A percentile compares a stretch with the other conserved stretches of the same genome.
phyloP scores from a whole-genome alignment of 2,797 vertebrate genomes.

The Lates japonicus region DNA sequence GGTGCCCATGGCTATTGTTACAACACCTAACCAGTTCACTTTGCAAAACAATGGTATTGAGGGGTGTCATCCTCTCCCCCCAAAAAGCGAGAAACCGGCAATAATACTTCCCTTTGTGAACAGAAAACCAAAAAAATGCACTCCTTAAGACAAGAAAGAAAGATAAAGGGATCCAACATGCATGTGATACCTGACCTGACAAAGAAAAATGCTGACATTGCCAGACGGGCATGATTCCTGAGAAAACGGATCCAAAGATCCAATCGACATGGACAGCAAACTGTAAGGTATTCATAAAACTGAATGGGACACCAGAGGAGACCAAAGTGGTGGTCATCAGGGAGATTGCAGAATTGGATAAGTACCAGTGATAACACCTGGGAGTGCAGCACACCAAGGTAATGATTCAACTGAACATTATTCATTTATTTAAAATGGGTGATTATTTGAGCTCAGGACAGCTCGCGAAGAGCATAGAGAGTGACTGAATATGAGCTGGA shows the following conservation, averaged over 20 bases:
- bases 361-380: not conserved
- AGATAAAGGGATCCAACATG: not conserved
- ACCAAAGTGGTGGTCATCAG: constrained; percentile 7
- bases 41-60: not conserved
- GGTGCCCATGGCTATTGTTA: too few relatives aligned
- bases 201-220: not conserved
- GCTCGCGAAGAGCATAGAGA: not conserved
- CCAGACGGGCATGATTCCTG: not conserved
- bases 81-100: not conserved
- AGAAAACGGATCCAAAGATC: not conserved
- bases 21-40: too few relatives aligned
- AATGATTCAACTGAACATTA: not conserved
- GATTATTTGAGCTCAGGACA: not conserved
- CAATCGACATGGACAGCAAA: not conserved
- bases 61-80: not conserved
- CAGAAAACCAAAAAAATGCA: not conserved
- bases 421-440: too few relatives aligned
- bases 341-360: not conserved
- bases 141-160: too few relatives aligned
- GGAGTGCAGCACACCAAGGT: not conserved
- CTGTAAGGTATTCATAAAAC: constrained; percentile 3
- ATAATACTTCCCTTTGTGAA: not conserved
- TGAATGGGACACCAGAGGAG: not conserved
- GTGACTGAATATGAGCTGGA: not conserved
- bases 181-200: not conserved